Percentiles rank a stretch among this genome's conserved stretches.
Evolutionary conservation across 2,888 invertebrate species (phyloP).

Genomic region (Synanthedon myopaeformis): DNA sequence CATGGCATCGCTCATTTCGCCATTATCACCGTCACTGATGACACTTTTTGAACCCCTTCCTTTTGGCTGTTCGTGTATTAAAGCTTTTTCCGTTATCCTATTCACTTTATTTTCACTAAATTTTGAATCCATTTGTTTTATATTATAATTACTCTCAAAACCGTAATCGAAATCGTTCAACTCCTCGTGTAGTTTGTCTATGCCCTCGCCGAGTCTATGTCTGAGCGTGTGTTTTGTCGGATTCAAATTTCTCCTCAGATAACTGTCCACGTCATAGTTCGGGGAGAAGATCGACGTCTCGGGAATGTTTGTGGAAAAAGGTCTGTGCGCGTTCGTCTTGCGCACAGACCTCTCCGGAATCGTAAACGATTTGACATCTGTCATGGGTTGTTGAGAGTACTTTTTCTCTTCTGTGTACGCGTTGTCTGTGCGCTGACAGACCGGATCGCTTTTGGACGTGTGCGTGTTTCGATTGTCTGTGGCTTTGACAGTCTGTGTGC

Average conservation of each 20-base stretch:
- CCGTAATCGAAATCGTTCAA: slow-evolving; percentile 1
- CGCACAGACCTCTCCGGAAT: too few relatives aligned
- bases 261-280: slow-evolving; percentile 53
- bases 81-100: slow-evolving; percentile 22
- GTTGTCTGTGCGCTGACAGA: too few relatives aligned
- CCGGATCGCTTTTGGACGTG: slow-evolving; percentile 28
- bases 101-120: slow-evolving; percentile 2
- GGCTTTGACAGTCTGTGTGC: slow-evolving; percentile 11
- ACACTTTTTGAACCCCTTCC: slow-evolving; percentile 14
- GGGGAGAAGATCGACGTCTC: slow-evolving; percentile 47
- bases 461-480: slow-evolving; percentile 8
- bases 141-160: slow-evolving; percentile 4
- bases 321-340: too few relatives aligned
- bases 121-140: slow-evolving; percentile 1
- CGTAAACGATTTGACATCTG: slow-evolving; percentile 22
- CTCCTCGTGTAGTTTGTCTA: neutral
- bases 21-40: slow-evolving; percentile 10
- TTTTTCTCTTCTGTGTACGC: slow-evolving; percentile 20
- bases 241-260: slow-evolving; percentile 49
- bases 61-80: slow-evolving; percentile 23
- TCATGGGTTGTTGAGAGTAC: slow-evolving; percentile 52
- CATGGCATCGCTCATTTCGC: slow-evolving; percentile 44
- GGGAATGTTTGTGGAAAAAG: slow-evolving; percentile 52
- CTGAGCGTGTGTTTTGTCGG: slow-evolving; percentile 24
- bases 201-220: neutral